These are phyloP conservation scores for Anser brachyrhynchus DNA, from an alignment of 2,113 vertebrate species.

Conservation along the genomic window DNA sequence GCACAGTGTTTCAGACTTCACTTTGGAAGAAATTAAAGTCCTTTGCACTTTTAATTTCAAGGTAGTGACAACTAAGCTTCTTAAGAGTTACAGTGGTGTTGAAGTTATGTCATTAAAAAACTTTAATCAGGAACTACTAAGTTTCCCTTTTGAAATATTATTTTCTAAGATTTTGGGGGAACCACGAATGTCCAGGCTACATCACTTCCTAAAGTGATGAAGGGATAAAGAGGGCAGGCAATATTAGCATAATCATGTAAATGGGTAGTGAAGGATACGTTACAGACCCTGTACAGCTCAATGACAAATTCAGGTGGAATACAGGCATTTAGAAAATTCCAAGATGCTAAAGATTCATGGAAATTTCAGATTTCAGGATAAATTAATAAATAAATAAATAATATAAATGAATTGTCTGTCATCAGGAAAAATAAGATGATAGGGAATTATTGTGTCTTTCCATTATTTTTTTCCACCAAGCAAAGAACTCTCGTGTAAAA, in stretches of 20 bases:
- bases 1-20: not conserved
- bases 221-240: fast-evolving
- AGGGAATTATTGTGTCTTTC: not conserved
- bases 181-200: not conserved
- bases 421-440: not conserved
- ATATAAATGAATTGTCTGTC: not conserved
- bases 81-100: not conserved
- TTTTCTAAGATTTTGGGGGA: not conserved
- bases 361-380: not conserved
- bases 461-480: not conserved
- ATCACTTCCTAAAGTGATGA: not conserved
- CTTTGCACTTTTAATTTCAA: not conserved
- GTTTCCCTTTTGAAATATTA: not conserved
- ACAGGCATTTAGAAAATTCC: not conserved
- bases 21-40: not conserved
- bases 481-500: not conserved
- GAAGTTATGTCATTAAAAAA: not conserved
- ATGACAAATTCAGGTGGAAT: not conserved
- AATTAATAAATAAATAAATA: too few relatives aligned
- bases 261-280: not conserved
- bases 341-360: not conserved
- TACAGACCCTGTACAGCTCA: not conserved
- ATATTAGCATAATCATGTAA: not conserved
- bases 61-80: not conserved
- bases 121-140: not conserved